Percentiles rank a stretch among this genome's conserved stretches.
phyloP scores from a whole-genome alignment of 1,140 invertebrate species.

The Teleopsis dalmanni region DNA sequence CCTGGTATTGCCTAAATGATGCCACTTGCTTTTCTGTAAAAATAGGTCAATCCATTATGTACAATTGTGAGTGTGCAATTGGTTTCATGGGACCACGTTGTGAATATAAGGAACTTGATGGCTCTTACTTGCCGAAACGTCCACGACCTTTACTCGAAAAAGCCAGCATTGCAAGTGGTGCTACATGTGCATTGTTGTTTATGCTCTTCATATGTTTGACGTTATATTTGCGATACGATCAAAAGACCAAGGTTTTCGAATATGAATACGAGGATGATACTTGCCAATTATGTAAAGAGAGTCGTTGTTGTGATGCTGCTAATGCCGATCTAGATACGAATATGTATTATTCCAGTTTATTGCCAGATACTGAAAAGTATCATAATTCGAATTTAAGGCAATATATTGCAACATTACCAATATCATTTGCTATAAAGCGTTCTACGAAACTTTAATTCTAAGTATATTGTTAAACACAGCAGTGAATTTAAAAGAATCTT shows the following conservation, averaged over 20 bases:
- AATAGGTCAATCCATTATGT: constrained; percentile 82
- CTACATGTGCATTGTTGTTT: constrained; percentile 78
- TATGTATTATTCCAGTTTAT: constrained; percentile 2
- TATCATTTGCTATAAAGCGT: constrained; percentile 33
- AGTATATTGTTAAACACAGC: too few relatives aligned
- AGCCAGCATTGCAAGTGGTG: constrained; percentile 83
- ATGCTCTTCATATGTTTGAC: constrained; percentile 79
- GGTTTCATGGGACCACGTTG: constrained; percentile 88
- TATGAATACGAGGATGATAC: constrained; percentile 2
- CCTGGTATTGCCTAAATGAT: constrained; percentile 90
- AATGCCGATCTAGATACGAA: constrained; percentile 1
- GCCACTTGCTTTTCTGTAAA: constrained; percentile 90
- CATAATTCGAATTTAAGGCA: too few relatives aligned
- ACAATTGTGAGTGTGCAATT: constrained; percentile 90
- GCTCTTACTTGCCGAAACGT: constrained; percentile 72
- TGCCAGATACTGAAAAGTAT: too few relatives aligned
- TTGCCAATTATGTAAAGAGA: constrained; percentile 9
- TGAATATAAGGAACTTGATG: constrained; percentile 90
- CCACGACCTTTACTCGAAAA: constrained; percentile 82
- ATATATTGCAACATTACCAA: constrained; percentile 12
- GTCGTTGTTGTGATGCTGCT: constrained; percentile 5
- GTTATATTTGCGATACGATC: constrained; percentile 70
- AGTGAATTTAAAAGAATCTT: too few relatives aligned
- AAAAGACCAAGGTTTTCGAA: constrained; percentile 22
- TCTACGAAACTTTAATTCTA: constrained; percentile 27